Percentiles rank a stretch among this genome's conserved stretches.
Evolutionary conservation across 2,888 invertebrate genomes (phyloP).

Genomic region (Agriopis marginaria): DNA sequence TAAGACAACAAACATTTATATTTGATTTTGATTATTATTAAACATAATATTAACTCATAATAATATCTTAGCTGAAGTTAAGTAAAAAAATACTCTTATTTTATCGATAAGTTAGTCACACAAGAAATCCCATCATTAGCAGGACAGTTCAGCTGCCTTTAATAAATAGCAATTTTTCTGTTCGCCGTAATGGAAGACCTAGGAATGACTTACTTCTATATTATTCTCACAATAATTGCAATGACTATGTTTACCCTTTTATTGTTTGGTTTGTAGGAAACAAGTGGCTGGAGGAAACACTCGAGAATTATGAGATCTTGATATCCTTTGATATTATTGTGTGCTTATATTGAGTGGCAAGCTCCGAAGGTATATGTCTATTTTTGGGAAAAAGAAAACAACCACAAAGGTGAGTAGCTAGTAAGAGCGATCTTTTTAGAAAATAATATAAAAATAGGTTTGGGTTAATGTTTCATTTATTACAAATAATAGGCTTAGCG

Average conservation of each 20-base stretch:
- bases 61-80: neutral
- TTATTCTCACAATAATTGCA: constrained; percentile 65
- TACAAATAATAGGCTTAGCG: too few relatives aligned
- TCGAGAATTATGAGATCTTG: constrained; percentile 45
- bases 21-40: too few relatives aligned
- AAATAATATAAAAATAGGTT: too few relatives aligned
- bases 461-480: too few relatives aligned
- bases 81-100: neutral
- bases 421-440: neutral
- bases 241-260: constrained; percentile 55
- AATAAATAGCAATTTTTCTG: constrained; percentile 71
- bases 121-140: constrained; percentile 37
- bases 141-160: constrained; percentile 64
- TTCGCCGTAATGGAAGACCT: constrained; percentile 56
- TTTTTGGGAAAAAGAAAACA: constrained; percentile 3
- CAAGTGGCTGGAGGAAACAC: constrained; percentile 48
- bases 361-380: constrained; percentile 4
- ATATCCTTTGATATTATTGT: constrained; percentile 30
- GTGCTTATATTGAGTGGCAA: constrained; percentile 18
- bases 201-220: constrained; percentile 59
- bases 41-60: too few relatives aligned
- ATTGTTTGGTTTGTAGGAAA: constrained; percentile 57
- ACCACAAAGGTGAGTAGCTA: neutral
- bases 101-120: constrained; percentile 48
- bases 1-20: too few relatives aligned